Percentiles rank a stretch among this genome's conserved stretches.
These are phyloP conservation scores for Lophius piscatorius DNA, from an alignment of 2,113 vertebrate genomes.

Conservation along the genomic window DNA sequence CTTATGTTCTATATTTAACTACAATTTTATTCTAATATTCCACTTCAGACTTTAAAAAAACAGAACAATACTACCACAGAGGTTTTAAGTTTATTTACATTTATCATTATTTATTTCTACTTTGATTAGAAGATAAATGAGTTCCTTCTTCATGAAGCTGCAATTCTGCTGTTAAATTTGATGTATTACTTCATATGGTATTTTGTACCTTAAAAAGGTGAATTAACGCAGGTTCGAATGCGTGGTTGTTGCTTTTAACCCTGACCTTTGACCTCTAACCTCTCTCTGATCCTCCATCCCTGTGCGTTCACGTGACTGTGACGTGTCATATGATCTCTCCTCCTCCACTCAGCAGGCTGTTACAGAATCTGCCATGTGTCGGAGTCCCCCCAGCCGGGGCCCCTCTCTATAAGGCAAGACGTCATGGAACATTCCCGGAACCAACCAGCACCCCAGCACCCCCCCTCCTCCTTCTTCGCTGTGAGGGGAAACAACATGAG, in stretches of 20 bases:
- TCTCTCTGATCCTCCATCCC: background rate
- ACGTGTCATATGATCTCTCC: background rate
- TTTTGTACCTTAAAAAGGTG: too few species aligned
- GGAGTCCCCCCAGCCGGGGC: slow-evolving; percentile 55
- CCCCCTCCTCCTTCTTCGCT: slow-evolving; percentile 31
- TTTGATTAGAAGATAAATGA: too few species aligned
- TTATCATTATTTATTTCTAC: too few species aligned
- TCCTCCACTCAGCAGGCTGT: background rate
- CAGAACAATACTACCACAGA: too few species aligned
- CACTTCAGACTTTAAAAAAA: too few species aligned
- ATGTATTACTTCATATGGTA: too few species aligned
- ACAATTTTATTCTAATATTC: too few species aligned
- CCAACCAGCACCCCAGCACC: slow-evolving; percentile 67
- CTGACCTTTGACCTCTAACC: slow-evolving; percentile 47
- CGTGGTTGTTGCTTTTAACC: slow-evolving; percentile 1
- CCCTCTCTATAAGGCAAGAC: slow-evolving; percentile 71
- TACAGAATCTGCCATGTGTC: slow-evolving; percentile 40
- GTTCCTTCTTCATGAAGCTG: too few species aligned
- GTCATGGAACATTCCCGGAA: slow-evolving; percentile 82
- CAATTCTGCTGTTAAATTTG: too few species aligned
- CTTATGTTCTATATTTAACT: too few species aligned
- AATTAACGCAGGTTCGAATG: background rate
- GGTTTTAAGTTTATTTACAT: too few species aligned
- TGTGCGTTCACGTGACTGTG: slow-evolving; percentile 16
- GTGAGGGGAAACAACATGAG: slow-evolving; percentile 53